phyloP scores from a whole-genome alignment of 2,797 vertebrate genomes.

The Jordanella pulchra region DNA sequence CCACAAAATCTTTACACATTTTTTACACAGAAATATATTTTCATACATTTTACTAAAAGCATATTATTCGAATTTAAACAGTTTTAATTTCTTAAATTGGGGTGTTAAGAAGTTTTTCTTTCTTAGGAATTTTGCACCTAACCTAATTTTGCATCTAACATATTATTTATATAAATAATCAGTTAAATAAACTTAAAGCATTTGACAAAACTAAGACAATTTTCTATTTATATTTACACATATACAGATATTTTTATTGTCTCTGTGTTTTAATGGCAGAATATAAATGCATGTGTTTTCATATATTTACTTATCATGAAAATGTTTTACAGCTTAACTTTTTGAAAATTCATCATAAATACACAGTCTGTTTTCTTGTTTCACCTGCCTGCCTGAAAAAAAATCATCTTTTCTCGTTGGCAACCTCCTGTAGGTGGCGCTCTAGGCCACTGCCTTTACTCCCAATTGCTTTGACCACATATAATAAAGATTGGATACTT shows the following conservation, averaged over 20 bases:
- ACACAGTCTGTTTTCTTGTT: neutral
- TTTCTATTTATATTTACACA: neutral
- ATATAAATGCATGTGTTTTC: neutral
- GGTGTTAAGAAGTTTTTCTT: neutral
- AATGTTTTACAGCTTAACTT: neutral
- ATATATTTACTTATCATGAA: neutral
- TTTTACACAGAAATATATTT: neutral
- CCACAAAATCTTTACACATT: neutral
- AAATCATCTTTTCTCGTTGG: neutral
- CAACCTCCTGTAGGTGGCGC: conserved; percentile 4
- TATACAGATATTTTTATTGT: neutral
- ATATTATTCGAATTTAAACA: neutral
- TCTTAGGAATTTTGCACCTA: neutral
- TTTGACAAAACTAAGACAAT: neutral
- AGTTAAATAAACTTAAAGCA: neutral
- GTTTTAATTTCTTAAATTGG: neutral
- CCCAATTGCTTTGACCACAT: neutral
- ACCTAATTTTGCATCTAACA: neutral
- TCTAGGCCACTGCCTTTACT: conserved; percentile 3
- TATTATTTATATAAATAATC: neutral
- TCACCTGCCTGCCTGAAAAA: neutral
- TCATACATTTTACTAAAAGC: neutral
- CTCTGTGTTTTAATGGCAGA: neutral
- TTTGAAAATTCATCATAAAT: neutral
- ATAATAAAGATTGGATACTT: neutral